Percentiles rank a stretch among this genome's conserved stretches.
These are phyloP conservation scores for Muscidifurax raptorellus DNA, from an alignment of 1,140 invertebrate genomes.

Conservation along the genomic window DNA sequence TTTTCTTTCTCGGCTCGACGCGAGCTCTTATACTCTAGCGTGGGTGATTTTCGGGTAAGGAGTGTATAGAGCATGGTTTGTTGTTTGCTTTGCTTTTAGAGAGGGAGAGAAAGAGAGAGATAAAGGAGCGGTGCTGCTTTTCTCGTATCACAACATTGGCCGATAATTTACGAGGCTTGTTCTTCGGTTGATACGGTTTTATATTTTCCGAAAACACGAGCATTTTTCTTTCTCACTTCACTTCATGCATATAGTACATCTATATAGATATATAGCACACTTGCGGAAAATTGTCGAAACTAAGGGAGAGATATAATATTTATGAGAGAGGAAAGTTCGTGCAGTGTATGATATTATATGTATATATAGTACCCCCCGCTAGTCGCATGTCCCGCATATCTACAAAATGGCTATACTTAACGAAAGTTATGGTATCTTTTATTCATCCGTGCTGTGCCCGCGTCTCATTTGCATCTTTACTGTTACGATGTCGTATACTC, in stretches of 20 bases:
- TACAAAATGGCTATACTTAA: neutral
- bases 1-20: neutral
- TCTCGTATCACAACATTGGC: too few relatives aligned
- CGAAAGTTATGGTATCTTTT: conserved; percentile 24
- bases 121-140: too few relatives aligned
- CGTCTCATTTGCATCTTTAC: conserved; percentile 14
- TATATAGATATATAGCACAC: too few relatives aligned
- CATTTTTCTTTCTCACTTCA: too few relatives aligned
- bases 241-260: too few relatives aligned
- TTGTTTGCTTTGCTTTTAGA: too few relatives aligned
- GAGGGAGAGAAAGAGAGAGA: too few relatives aligned
- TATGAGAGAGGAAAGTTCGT: conserved; percentile 10
- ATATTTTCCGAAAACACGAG: too few relatives aligned
- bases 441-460: neutral
- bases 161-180: too few relatives aligned
- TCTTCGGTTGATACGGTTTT: too few relatives aligned
- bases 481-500: neutral
- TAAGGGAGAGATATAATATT: neutral
- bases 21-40: neutral
- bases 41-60: neutral
- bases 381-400: neutral
- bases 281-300: neutral
- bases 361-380: neutral
- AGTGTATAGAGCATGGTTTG: too few relatives aligned
- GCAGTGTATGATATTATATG: neutral